These are phyloP conservation scores for Oryzias curvinotus DNA, from an alignment of 2,113 vertebrate species.

Conservation along the genomic window DNA sequence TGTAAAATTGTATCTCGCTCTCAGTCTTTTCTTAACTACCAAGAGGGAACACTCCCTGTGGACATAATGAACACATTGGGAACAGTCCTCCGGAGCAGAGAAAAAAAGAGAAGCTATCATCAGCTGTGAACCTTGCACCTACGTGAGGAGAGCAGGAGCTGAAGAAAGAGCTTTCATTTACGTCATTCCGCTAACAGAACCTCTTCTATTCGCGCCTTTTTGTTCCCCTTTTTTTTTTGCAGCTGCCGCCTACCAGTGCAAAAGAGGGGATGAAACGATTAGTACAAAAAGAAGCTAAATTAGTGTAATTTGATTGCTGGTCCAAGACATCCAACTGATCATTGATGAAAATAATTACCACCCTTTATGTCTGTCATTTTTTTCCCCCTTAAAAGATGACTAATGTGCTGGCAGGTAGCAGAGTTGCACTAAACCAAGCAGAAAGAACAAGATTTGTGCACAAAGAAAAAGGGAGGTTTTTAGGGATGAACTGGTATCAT, in stretches of 20 bases:
- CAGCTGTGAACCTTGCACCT: conserved; percentile 21
- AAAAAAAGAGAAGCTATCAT: conserved; percentile 14
- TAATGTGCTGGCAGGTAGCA: conserved; percentile 32
- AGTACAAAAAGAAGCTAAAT: conserved; percentile 26
- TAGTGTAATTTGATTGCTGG: conserved; percentile 29
- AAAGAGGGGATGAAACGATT: conserved; percentile 28
- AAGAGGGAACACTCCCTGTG: conserved; percentile 28
- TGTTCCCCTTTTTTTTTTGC: conserved; percentile 3
- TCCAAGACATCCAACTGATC: conserved; percentile 22
- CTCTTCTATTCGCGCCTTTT: conserved; percentile 2
- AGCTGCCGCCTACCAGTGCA: conserved; percentile 10
- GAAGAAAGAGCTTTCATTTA: conserved; percentile 24
- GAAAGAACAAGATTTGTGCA: conserved; percentile 6
- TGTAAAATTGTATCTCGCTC: conserved; percentile 25
- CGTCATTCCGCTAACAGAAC: conserved; percentile 28
- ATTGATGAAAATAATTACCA: conserved; percentile 32
- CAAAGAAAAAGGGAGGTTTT: background rate
- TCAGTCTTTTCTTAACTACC: conserved; percentile 24
- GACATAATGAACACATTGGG: conserved; percentile 37
- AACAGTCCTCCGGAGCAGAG: conserved; percentile 27
- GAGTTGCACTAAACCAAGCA: conserved; percentile 13
- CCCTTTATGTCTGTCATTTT: conserved; percentile 23
- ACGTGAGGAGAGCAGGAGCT: conserved; percentile 27
- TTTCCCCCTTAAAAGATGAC: conserved; percentile 24
- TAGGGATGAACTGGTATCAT: conserved; percentile 2